These are phyloP conservation scores for Nannobrachium achirus DNA, from an alignment of 2,113 vertebrate genomes.

Conservation along the genomic window DNA sequence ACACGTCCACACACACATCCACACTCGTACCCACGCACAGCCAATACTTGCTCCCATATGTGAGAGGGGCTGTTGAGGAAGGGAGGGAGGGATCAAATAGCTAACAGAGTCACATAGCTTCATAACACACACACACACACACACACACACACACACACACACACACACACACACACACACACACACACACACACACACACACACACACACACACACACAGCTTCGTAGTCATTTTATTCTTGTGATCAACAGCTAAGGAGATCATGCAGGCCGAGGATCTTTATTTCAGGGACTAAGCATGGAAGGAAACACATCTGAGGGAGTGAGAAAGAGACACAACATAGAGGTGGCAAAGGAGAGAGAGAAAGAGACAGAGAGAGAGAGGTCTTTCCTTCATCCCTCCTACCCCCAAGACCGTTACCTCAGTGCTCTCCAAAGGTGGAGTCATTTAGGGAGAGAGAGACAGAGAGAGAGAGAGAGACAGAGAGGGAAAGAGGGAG, in stretches of 20 bases:
- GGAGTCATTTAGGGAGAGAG: conserved; percentile 58
- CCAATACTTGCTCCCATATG: conserved; percentile 69
- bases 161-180: conserved; percentile 14
- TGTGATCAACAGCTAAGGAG: conserved; percentile 61
- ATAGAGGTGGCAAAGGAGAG: background rate
- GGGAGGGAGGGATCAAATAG: conserved; percentile 70
- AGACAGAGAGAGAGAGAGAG: conserved; percentile 18
- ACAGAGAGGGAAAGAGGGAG: background rate
- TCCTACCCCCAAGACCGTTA: conserved; percentile 43
- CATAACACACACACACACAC: conserved; percentile 23
- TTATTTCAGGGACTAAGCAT: conserved; percentile 31
- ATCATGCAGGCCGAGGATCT: conserved; percentile 40
- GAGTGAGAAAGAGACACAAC: conserved; percentile 3
- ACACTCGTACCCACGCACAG: conserved; percentile 49
- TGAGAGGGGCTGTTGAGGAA: conserved; percentile 64
- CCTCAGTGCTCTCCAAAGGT: conserved; percentile 61
- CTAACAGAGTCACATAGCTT: conserved; percentile 48
- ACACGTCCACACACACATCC: conserved; percentile 33
- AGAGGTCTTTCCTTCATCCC: conserved; percentile 4
- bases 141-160: conserved; percentile 24
- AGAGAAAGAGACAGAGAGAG: conserved; percentile 1
- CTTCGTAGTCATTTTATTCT: conserved; percentile 46
- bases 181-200: conserved; percentile 7
- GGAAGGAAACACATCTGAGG: conserved; percentile 26
- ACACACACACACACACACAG: background rate